Evolutionary conservation across 1,140 invertebrate genomes (phyloP), one percentile per base, ranked within the genome.

Genomic region (Caenorhabditis tropicalis): DNA sequence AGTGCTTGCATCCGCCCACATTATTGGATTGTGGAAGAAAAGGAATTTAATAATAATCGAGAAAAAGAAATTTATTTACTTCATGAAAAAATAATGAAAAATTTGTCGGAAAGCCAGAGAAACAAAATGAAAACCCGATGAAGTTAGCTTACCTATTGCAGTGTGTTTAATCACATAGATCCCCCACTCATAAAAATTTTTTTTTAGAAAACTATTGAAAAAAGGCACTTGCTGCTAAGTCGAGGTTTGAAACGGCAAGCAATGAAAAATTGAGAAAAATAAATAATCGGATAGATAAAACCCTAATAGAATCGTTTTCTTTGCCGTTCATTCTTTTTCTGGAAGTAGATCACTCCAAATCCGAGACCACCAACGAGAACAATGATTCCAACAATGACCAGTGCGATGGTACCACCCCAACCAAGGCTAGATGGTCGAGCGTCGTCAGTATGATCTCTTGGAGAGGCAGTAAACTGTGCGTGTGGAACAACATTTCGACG

Each of bases 401-500:
- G 82, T 19, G 90, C 70, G 10, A 87, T 87, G 16, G 89, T 91
- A 15, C 88, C 89, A 29, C 89, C 39, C 87, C 88, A 89, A 12
- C 90, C 87, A n/a, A 91, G 83, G 49, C 91, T 89, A 36, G 90
- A 91, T 24, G 90, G 90, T 48, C 81, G 82, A 2, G 85, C 82
- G 81, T 91, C 89, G 1, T 85, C 82, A 19, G 87, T 33, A 74
- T 91, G 89, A 82, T 91, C 90, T n/a, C 90, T 79, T n/a, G 90
- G 90, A 33, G 91, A 85, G 19, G 90, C 88, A 16, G 87, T 79
- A 29, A 87, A 88, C 27, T 91, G 86, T 15, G 90, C 91, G 65
- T 85, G 65, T 0, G 90, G 90, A 12, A 89, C 85, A 33, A 91
- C 87, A 29, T 83, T 49, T n/a, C 82, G 58, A 12, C 83, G 83